A percentile compares a stretch with the other conserved stretches of the same genome.
phyloP scores from a whole-genome alignment of 2,888 invertebrate species.

The Pyrocoelia pectoralis region DNA sequence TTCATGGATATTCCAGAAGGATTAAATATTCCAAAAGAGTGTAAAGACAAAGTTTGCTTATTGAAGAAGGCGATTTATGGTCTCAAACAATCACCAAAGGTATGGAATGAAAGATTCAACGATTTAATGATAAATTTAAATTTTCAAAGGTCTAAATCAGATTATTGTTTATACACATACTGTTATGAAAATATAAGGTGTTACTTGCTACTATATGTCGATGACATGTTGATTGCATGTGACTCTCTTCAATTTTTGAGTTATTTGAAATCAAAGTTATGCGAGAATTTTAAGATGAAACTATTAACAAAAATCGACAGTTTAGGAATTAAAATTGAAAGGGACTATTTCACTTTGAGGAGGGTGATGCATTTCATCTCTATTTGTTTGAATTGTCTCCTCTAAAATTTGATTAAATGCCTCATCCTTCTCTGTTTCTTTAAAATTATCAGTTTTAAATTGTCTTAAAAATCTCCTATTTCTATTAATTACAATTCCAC shows the following conservation, averaged over 20 bases:
- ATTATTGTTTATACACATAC: slow-evolving; percentile 10
- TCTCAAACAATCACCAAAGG: slow-evolving; percentile 5
- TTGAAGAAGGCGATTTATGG: slow-evolving; percentile 13
- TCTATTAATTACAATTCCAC: too few relatives aligned
- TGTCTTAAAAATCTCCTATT: too few relatives aligned
- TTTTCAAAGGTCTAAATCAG: slow-evolving; percentile 8
- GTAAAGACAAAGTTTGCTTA: slow-evolving; percentile 7
- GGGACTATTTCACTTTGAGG: too few relatives aligned
- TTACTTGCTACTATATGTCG: slow-evolving; percentile 7
- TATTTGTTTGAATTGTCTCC: too few relatives aligned
- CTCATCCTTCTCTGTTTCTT: too few relatives aligned
- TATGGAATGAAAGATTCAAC: slow-evolving; percentile 15
- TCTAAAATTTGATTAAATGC: too few relatives aligned
- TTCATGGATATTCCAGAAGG: slow-evolving; percentile 9
- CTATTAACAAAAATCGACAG: background rate
- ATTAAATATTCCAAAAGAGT: background rate
- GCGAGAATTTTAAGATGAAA: slow-evolving; percentile 6
- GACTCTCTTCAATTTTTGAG: background rate
- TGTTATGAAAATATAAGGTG: slow-evolving; percentile 3
- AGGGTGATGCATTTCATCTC: too few relatives aligned
- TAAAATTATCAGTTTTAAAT: too few relatives aligned
- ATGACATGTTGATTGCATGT: slow-evolving; percentile 8
- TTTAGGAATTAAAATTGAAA: slow-evolving; percentile 8
- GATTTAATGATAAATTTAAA: background rate
- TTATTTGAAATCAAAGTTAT: slow-evolving; percentile 1